Conservation (phyloP, 2,797 vertebrate genomes). For the Acanthornis magna region DNA sequence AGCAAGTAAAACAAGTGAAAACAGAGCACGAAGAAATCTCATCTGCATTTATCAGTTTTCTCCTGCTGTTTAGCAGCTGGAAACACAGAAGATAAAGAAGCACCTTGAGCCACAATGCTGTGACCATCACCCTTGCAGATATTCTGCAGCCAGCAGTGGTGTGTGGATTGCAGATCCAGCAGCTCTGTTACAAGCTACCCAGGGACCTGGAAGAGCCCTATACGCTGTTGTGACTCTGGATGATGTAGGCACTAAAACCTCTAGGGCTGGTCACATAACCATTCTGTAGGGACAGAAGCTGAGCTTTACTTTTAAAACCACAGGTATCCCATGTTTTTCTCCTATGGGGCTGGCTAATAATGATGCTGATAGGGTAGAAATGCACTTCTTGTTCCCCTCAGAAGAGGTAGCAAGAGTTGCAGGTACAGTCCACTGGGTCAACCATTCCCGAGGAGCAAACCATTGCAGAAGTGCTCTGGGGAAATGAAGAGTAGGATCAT, state of each 20-base stretch:
- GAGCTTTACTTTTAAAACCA: background rate
- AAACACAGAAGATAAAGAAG: background rate
- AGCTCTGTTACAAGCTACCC: background rate
- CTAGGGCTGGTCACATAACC: rapidly evolving
- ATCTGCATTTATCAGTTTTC: background rate
- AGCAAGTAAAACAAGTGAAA: conserved; percentile 17
- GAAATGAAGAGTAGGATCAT: background rate
- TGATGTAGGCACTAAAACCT: background rate
- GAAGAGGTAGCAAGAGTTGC: background rate
- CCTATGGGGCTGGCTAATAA: background rate
- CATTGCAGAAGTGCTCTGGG: background rate
- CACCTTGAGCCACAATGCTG: background rate
- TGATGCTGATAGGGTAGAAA: background rate
- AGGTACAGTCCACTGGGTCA: background rate
- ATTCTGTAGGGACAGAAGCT: background rate
- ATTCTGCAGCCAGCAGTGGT: background rate
- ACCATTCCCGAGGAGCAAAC: background rate
- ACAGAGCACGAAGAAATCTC: background rate
- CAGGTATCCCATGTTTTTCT: background rate
- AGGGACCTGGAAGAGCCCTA: background rate
- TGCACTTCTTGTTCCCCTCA: background rate
- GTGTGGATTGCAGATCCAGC: background rate
- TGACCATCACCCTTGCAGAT: background rate
- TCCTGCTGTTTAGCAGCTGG: background rate
- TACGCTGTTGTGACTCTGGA: background rate